phyloP scores from a whole-genome alignment of 2,888 invertebrate species.

The Chrysolina haemoptera region DNA sequence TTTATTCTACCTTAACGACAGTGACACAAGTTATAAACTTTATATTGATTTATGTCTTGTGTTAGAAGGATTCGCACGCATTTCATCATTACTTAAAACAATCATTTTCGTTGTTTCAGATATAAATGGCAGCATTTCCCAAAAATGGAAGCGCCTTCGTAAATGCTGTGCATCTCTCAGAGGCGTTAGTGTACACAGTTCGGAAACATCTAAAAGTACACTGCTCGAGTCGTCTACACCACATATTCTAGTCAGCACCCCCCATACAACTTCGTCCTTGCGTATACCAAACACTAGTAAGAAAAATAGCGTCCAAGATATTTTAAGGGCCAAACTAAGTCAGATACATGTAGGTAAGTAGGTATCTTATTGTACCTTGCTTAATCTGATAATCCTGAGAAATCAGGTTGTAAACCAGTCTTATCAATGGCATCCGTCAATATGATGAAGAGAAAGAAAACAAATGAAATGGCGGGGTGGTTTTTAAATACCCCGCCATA shows the following conservation, averaged over 20 bases:
- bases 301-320: constrained; percentile 76
- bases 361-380: constrained; percentile 1
- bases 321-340: constrained; percentile 77
- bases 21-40: no score
- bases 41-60: no score
- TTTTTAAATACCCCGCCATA: no score
- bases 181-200: constrained; percentile 72
- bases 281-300: constrained; percentile 70
- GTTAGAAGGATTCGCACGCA: not conserved
- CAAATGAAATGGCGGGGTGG: no score
- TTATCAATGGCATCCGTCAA: no score
- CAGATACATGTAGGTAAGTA: constrained; percentile 76
- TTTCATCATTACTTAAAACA: not conserved
- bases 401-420: no score
- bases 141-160: constrained; percentile 82
- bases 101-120: constrained; percentile 72
- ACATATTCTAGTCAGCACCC: constrained; percentile 68
- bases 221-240: constrained; percentile 73
- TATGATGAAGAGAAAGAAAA: no score
- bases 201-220: constrained; percentile 70
- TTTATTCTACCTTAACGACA: no score
- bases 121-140: constrained; percentile 82
- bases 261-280: constrained; percentile 68
- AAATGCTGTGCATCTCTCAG: constrained; percentile 76
- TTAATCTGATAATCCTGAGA: no score